Base-by-base conservation (phyloP, 2,888 invertebrate genomes). In the Ectemnius continuus region DNA sequence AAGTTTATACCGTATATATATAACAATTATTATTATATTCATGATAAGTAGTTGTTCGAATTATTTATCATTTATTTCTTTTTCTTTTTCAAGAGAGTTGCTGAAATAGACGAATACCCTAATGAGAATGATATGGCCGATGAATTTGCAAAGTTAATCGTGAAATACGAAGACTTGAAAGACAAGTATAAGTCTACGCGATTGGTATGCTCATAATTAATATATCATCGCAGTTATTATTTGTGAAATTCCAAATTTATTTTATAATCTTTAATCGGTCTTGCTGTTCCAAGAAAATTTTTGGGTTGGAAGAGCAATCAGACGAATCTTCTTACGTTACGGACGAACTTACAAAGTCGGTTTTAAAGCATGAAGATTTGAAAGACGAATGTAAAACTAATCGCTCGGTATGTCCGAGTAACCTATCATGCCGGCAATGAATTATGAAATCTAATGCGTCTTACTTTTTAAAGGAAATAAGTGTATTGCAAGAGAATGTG, bases 41-140 rank as follows among this genome's bases (percentile, higher is more conserved):
- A 28, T 28, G 28, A 28, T 4, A 4, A 28, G 5, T 28, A 28
- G n/a, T n/a, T 58, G 14, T 57, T 48, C 11, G 6, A 36, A 28
- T 63, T 20, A 36, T 36, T 8, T 26, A 23, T 20, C 28, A 28
- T 5, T 28, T 28, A 5, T 28, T 28, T 36, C 47, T 61, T 13
- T 23, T 16, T 18, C 57, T 13, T 57, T 73, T 70, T 64, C 2
- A 56, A 75, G 74, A 69, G 58, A 28, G 20, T 79, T 1, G 66
- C 73, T 59, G 36, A 78, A 23, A 6, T 67, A 20, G 28, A 28
- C 3, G 28, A 28, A 28, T 28, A 5, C 5, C 28, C 5, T 28
- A 5, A 2, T 28, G 28, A 28, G 3, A 5, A 28, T 5, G 28
- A 28, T 28, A 5, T 28, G 2, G 5, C 5, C 28, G 28, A 28